Evolutionary conservation across 2,888 invertebrate species (phyloP), one percentile per base, ranked within the genome.

Genomic region (Mimas tiliae): DNA sequence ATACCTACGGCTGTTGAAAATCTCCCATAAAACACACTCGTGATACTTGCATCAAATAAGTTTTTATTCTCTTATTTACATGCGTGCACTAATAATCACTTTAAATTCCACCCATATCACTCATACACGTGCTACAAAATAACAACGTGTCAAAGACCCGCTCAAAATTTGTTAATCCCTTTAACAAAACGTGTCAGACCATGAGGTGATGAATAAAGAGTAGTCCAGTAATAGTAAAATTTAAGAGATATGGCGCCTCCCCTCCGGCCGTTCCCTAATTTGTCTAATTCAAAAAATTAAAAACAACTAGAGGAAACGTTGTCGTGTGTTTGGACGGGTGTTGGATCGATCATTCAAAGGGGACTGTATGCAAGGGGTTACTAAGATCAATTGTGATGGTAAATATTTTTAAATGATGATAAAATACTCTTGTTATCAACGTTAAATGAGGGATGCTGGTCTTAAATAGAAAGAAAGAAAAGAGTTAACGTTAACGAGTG

Each of bases 241-340:
- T 72, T 78, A 81, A 81, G 75, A 82, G 74, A 69, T 71, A 69
- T 72, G 71, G 70, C 51, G 70, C 78, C 72, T 76, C 76, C 78
- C 77, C 74, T 76, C 71, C 66, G 53, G 58, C 65, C 65, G 69
- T 72, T 70, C 68, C 9, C 71, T 83, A 80, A 84, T 84, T 81
- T 78, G 80, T 81, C 80, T 86, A 80, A 87, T 85, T 85, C 80
- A 82, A 81, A 84, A 84, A 83, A 78, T 79, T 77, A 78, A 78
- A 77, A 77, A 71, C 72, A 76, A 78, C 73, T 69, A 76, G 71
- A 74, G 74, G 73, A 76, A 74, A n/a, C 2, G 21, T 73, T 70
- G 65, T 66, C 70, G 66, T 68, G 27, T 42, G 45, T 47, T 11
- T 3, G 16, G 38, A 63, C 33, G 19, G 34, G 53, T 55, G 16